Evolutionary conservation across 2,797 vertebrate species (phyloP), one percentile per base, ranked within the genome.

Genomic region (Pipistrellus kuhlii): DNA sequence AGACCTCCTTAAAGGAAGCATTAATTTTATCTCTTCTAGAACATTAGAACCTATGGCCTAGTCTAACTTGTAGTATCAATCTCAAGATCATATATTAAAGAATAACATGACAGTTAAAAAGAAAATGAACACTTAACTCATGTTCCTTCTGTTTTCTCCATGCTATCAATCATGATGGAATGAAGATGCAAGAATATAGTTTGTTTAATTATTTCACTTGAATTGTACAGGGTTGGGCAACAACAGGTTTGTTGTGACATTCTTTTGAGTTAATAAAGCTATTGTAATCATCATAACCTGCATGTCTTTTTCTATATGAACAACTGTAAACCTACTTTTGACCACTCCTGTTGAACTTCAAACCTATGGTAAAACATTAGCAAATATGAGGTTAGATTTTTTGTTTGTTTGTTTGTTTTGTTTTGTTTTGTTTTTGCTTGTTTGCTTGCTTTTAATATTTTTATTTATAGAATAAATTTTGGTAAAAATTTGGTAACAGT

Each of bases 1-100:
- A 81, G n/a, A 84, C 12, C 77, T 57, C 4, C 41, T 92, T 84
- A 69, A 93, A 94, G 25, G 59, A 85, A 89, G 51, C 78, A 94
- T 35, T 4, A 46, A 55, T 85, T 71, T 85, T 78, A 20, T 75
- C 30, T 78, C 27, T 62, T 75, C 76, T 64, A 53, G 68, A 64
- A 18, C 88, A 32, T 75, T 93, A 57, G 86, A 88, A 81, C 7
- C 73, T 41, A 14, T 12, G 48, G 38, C 10, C 5, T 86, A 59
- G 4, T 11, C 12, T 30, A 92, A 85, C 9, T 21, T 27, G 23
- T 25, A 66, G 46, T 76, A 48, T 88, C 41, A 75, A 55, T 69
- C 48, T 88, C 46, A 73, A 88, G 25, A 85, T 46, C 10, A 76
- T 14, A 73, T 88, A 83, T 83, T 80, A 78, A 96, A 71, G 10